Evolutionary conservation across 2,113 vertebrate genomes (phyloP).

Genomic region (Melospiza georgiana): DNA sequence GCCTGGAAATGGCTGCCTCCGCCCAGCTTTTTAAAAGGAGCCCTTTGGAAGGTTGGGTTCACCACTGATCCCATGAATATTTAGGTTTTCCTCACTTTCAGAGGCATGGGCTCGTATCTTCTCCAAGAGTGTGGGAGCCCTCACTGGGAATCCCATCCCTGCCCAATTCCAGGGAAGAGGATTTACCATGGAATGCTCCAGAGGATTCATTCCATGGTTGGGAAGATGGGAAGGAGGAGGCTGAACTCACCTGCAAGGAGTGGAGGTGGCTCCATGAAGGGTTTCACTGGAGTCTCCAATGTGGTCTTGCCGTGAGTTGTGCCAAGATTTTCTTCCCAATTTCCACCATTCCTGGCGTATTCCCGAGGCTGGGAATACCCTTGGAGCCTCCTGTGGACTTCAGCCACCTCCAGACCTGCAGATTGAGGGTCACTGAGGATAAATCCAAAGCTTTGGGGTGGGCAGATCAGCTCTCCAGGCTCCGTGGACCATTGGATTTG

Average conservation of each 20-base stretch:
- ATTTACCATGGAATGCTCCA: background rate
- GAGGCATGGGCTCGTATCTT: accelerated
- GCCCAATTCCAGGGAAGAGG: background rate
- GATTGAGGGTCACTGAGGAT: slow-evolving; percentile 22
- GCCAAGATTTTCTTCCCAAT: background rate
- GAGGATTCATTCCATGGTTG: background rate
- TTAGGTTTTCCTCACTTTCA: background rate
- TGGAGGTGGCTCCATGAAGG: background rate
- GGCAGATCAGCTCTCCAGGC: background rate
- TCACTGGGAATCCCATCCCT: background rate
- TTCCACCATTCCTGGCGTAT: background rate
- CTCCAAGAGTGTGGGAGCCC: background rate
- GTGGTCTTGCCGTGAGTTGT: background rate
- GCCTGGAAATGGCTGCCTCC: background rate
- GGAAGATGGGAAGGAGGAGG: background rate
- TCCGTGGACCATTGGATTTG: accelerated
- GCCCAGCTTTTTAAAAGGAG: background rate
- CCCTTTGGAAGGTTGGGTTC: background rate
- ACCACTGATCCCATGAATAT: accelerated
- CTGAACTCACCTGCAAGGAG: background rate
- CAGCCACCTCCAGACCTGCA: slow-evolving; percentile 63
- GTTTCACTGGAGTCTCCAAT: background rate
- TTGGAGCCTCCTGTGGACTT: background rate
- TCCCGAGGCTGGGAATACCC: background rate
- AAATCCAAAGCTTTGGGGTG: background rate